Evolutionary conservation across 2,888 invertebrate genomes (phyloP).

Genomic region (Neoascia interrupta): DNA sequence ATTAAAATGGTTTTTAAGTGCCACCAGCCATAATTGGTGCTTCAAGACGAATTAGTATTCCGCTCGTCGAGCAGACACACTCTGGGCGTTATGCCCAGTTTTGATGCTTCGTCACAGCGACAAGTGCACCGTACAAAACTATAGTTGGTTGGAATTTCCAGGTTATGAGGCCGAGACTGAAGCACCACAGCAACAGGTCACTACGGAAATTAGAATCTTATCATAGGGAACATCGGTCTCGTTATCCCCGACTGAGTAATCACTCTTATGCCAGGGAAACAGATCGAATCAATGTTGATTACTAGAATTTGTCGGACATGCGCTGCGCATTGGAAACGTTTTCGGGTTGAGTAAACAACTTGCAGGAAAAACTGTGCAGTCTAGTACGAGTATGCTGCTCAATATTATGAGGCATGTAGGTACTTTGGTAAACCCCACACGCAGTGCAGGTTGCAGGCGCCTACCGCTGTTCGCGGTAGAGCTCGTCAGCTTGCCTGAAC

Average conservation of each 20-base stretch:
- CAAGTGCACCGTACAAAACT: constrained; percentile 13
- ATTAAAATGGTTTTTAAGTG: constrained; percentile 29
- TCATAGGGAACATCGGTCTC: constrained; percentile 19
- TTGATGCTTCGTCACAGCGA: neutral
- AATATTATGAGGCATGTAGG: too few relatives aligned
- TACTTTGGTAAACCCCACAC: too few relatives aligned
- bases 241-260: constrained; percentile 37
- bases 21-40: constrained; percentile 4
- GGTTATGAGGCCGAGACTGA: constrained; percentile 34
- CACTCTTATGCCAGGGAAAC: constrained; percentile 23
- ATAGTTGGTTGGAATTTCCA: constrained; percentile 15
- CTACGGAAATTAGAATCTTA: constrained; percentile 32
- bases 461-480: too few relatives aligned
- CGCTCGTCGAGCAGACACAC: constrained; percentile 25
- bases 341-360: too few relatives aligned
- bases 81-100: neutral
- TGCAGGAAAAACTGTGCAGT: too few relatives aligned
- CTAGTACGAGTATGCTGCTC: too few relatives aligned
- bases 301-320: constrained; percentile 11
- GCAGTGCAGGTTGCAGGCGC: too few relatives aligned
- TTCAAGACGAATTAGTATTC: constrained; percentile 32
- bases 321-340: neutral
- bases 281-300: constrained; percentile 16
- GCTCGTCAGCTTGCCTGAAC: too few relatives aligned
- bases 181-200: constrained; percentile 9